Evolutionary conservation across 2,888 invertebrate species (phyloP).

Genomic region (Tachina grossa): DNA sequence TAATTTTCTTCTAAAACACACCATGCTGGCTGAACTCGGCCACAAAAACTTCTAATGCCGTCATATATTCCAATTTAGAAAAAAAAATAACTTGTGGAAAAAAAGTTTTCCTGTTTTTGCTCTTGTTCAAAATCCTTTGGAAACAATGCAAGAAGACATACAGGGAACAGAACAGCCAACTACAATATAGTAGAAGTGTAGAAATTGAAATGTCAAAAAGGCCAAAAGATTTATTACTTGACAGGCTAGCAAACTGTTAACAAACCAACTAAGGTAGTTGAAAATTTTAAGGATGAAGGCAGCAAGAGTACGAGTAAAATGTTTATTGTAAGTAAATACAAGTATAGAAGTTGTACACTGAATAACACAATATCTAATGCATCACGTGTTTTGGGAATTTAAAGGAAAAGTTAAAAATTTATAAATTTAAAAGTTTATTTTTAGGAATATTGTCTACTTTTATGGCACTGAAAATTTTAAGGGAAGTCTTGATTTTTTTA

Average conservation of each 20-base stretch:
- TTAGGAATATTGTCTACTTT: background rate
- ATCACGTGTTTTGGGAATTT: background rate
- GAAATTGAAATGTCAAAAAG: slow-evolving; percentile 76
- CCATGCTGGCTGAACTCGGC: background rate
- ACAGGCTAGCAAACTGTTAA: slow-evolving; percentile 72
- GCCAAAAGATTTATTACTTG: slow-evolving; percentile 75
- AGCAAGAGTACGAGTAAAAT: background rate
- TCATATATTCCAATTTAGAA: slow-evolving; percentile 57
- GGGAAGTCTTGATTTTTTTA: too few relatives aligned
- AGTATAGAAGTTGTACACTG: background rate
- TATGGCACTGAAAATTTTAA: too few relatives aligned
- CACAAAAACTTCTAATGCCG: slow-evolving; percentile 37
- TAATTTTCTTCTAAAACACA: slow-evolving; percentile 22
- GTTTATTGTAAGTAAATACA: background rate
- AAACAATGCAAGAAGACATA: slow-evolving; percentile 41
- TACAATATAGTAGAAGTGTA: slow-evolving; percentile 58
- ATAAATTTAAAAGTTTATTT: background rate
- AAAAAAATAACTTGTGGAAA: slow-evolving; percentile 1
- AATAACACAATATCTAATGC: slow-evolving; percentile 15
- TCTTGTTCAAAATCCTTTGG: slow-evolving; percentile 45
- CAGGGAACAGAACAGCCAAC: slow-evolving; percentile 5
- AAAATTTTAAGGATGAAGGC: background rate
- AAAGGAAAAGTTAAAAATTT: background rate
- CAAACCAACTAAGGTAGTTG: slow-evolving; percentile 53
- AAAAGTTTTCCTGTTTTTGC: slow-evolving; percentile 20